Evolutionary conservation across 2,888 invertebrate species (phyloP), one percentile per base, ranked within the genome.

Genomic region (Morpho helenor): DNA sequence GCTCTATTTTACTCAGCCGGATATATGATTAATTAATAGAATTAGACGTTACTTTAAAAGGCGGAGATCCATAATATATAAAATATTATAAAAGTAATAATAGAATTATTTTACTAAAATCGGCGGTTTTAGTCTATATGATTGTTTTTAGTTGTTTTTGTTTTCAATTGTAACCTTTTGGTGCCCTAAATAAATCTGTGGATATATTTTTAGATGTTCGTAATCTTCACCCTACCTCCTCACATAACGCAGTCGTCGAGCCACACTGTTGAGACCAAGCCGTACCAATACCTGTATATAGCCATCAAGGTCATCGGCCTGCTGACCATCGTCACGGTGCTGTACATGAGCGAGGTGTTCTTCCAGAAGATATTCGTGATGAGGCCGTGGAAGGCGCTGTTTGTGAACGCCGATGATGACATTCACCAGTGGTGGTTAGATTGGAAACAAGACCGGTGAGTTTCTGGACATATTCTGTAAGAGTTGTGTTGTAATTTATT

Each of bases 321-420:
- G 9, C 93, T 97, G 60, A 94, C 93, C 52, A 93, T 97, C 23
- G 95, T 98, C 53, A 97, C 98, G 0, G 94, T 98, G 57, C 92
- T 99, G 51, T 98, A 97, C 76, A 95, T 98, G 94, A 98, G 98
- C 46, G 98, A 98, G 92, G 77, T 98, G 23, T 98, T 98, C 87
- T 99, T 99, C 88, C 98, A 98, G 82, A 96, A 97, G 89, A 95
- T 99, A 8, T 99, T 99, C 81, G 96, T 98, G 6, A 97, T 96
- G 0, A 91, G 97, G 7, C 98, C 98, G 0, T 97, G 98, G 96
- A 98, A 98, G 83, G 97, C 98, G 3, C 80, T 99, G 59, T 99
- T 99, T 77, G 98, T 98, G 0, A 97, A 97, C 31, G 96, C 96
- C 0, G 98, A 99, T 75, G 98, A 98, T 73, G 98, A 98, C 66